Evolutionary conservation across 2,797 vertebrate genomes (phyloP).

Genomic region (Peromyscus melanophrys): DNA sequence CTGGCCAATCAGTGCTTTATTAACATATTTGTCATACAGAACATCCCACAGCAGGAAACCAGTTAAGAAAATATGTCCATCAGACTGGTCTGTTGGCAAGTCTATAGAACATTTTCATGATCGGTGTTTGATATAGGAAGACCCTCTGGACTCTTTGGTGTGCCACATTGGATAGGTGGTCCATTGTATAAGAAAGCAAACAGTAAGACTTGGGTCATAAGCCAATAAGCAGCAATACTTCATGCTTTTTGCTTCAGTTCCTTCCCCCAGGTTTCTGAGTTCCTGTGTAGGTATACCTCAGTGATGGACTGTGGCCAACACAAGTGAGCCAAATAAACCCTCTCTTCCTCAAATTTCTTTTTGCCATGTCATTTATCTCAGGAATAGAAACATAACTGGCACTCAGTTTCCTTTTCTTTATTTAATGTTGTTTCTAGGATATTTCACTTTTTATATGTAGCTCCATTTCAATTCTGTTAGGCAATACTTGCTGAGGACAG

Average conservation of each 20-base stretch:
- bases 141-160: fast-evolving
- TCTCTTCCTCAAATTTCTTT: neutral
- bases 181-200: neutral
- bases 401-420: neutral
- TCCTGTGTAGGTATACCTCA: neutral
- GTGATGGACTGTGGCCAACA: neutral
- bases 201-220: no score
- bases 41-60: no score
- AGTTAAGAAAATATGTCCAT: neutral
- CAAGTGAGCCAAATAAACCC: neutral
- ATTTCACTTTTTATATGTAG: neutral
- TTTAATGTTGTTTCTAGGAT: neutral
- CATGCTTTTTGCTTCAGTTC: neutral
- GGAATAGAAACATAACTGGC: neutral
- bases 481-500: neutral
- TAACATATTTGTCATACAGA: no score
- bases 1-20: no score
- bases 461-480: neutral
- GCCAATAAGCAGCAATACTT: neutral
- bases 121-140: neutral
- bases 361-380: neutral
- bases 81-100: no score
- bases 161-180: neutral
- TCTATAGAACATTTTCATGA: neutral
- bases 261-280: neutral